Percentiles rank a stretch among this genome's conserved stretches.
phyloP scores from a whole-genome alignment of 2,888 invertebrate genomes.

The Pandemis cinnamomeana region DNA sequence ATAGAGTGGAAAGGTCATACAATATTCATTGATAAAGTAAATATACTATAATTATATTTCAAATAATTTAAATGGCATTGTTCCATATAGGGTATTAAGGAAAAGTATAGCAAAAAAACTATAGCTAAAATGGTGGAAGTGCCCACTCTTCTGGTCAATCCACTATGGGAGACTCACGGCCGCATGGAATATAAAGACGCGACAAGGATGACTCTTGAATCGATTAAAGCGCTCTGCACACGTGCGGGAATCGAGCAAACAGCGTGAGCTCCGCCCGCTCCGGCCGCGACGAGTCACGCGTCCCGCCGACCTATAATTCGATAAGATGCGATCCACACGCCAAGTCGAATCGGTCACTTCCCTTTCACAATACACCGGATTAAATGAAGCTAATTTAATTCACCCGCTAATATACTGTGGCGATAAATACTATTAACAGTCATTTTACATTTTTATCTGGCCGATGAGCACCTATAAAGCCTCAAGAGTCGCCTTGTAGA shows the following conservation, averaged over 20 bases:
- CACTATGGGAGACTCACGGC: slow-evolving; percentile 48
- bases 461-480: not conserved
- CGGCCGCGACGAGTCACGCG: slow-evolving; percentile 63
- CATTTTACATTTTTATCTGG: not conserved
- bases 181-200: slow-evolving; percentile 51
- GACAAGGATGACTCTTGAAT: slow-evolving; percentile 70
- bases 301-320: slow-evolving; percentile 73
- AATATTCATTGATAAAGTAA: too few relatives aligned
- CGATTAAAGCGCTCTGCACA: slow-evolving; percentile 73
- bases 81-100: too few relatives aligned
- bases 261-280: slow-evolving; percentile 66
- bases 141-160: too few relatives aligned
- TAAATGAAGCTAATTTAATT: slow-evolving; percentile 37
- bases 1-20: too few relatives aligned
- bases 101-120: too few relatives aligned
- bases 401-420: slow-evolving; percentile 7
- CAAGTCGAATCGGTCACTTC: slow-evolving; percentile 63
- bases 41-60: too few relatives aligned
- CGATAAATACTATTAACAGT: not conserved
- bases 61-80: too few relatives aligned
- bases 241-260: slow-evolving; percentile 73
- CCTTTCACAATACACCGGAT: slow-evolving; percentile 52
- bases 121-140: too few relatives aligned
- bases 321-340: slow-evolving; percentile 71
- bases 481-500: too few relatives aligned